These are phyloP conservation scores for Laticauda colubrina DNA, from an alignment of 2,113 vertebrate genomes.

Conservation along the genomic window DNA sequence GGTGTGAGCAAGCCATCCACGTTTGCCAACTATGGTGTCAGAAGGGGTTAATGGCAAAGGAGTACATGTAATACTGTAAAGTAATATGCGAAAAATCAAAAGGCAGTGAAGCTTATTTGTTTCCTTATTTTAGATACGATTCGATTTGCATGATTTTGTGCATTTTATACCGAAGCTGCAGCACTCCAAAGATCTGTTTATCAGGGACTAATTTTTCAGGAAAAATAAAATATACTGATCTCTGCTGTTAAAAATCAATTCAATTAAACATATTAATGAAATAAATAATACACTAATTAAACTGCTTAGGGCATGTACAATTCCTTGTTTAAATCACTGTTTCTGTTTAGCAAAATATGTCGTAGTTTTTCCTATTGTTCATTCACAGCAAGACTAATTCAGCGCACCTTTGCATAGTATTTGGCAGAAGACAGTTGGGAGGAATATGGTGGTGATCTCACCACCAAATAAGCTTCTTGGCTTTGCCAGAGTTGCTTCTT, in stretches of 20 bases:
- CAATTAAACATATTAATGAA: not conserved
- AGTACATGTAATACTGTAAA: not conserved
- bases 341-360: not conserved
- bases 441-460: not conserved
- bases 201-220: not conserved
- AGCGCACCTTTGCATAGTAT: not conserved
- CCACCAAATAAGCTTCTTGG: not conserved
- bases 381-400: not conserved
- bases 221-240: not conserved
- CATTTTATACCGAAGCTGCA: not conserved
- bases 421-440: not conserved
- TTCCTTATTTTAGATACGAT: not conserved
- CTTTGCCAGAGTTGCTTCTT: not conserved
- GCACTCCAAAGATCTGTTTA: not conserved
- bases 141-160: not conserved
- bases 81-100: not conserved
- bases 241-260: not conserved
- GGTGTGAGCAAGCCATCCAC: not conserved
- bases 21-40: not conserved
- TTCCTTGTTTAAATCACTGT: not conserved
- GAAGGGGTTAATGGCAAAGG: not conserved
- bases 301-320: not conserved
- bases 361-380: not conserved
- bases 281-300: not conserved
- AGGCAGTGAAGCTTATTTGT: not conserved